Conservation (phyloP, 1,140 invertebrate species). For the Drosophila murphyi region DNA sequence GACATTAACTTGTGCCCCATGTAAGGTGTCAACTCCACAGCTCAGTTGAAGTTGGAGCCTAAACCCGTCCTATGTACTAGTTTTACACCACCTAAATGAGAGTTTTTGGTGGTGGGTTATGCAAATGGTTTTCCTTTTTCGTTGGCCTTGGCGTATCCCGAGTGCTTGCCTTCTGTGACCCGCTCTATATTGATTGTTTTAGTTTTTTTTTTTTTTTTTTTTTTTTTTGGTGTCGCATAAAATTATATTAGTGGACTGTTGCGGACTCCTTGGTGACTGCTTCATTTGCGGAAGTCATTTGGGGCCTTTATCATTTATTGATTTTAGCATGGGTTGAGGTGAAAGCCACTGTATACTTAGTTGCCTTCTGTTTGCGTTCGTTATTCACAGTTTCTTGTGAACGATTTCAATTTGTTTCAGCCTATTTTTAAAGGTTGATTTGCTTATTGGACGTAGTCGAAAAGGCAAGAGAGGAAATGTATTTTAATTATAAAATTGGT, state of each 20-base stretch:
- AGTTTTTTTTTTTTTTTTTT: background rate
- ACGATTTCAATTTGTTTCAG: background rate
- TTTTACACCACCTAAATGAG: background rate
- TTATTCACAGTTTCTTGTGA: background rate
- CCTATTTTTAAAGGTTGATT: background rate
- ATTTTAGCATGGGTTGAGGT: constrained; percentile 19
- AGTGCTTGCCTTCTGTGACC: constrained; percentile 9
- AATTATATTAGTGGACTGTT: constrained; percentile 9
- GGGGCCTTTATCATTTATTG: constrained; percentile 34
- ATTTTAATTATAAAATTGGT: too few species aligned
- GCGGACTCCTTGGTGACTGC: background rate
- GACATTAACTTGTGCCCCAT: constrained; percentile 6
- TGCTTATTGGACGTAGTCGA: too few species aligned
- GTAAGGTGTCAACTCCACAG: constrained; percentile 16
- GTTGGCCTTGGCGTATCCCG: constrained; percentile 24
- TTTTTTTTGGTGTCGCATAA: background rate
- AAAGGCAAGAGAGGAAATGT: too few species aligned
- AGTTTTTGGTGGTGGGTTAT: constrained; percentile 41
- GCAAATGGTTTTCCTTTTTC: constrained; percentile 27
- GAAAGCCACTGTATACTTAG: constrained; percentile 3
- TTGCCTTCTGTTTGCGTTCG: background rate
- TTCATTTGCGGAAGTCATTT: constrained; percentile 30
- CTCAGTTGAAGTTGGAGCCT: constrained; percentile 5
- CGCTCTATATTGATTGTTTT: constrained; percentile 20
- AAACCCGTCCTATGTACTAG: constrained; percentile 5